Conservation (phyloP, 2,888 invertebrate genomes). For the Atherix ibis region DNA sequence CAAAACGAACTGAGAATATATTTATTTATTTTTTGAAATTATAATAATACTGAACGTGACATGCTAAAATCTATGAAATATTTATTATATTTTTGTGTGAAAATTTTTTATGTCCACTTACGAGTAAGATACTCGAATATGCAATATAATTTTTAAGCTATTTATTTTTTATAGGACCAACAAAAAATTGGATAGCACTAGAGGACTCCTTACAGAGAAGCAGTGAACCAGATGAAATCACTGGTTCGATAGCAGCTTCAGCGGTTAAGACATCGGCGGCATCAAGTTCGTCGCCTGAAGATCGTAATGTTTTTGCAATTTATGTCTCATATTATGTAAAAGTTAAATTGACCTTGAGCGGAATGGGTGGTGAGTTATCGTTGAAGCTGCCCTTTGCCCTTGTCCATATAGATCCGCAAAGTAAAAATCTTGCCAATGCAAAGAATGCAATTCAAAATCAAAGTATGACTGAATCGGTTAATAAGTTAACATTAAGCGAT, state of each 20-base stretch:
- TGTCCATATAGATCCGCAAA: slow-evolving; percentile 38
- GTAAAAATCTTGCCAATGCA: slow-evolving; percentile 4
- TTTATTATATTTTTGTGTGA: too few species aligned
- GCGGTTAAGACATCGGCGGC: slow-evolving; percentile 35
- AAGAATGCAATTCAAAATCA: neutral
- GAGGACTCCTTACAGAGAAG: slow-evolving; percentile 66
- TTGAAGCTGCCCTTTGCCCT: slow-evolving; percentile 66
- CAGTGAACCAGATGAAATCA: slow-evolving; percentile 40
- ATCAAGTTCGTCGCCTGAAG: slow-evolving; percentile 32
- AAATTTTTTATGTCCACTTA: too few species aligned
- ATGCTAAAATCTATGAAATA: too few species aligned
- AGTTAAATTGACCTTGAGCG: slow-evolving; percentile 63
- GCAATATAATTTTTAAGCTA: too few species aligned
- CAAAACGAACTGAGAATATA: too few species aligned
- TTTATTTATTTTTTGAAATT: too few species aligned
- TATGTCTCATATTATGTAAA: slow-evolving; percentile 86
- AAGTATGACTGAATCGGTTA: slow-evolving; percentile 3
- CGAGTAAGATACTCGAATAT: too few species aligned
- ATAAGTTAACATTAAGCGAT: slow-evolving; percentile 2
- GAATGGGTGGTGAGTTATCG: slow-evolving; percentile 66
- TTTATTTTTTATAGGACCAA: slow-evolving; percentile 42
- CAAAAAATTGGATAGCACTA: slow-evolving; percentile 84
- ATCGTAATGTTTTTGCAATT: slow-evolving; percentile 76
- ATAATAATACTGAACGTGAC: too few species aligned
- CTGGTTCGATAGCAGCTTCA: slow-evolving; percentile 35